Evolutionary conservation across 2,113 vertebrate species (phyloP), one percentile per base, ranked within the genome.

Genomic region (Mixornis gularis): DNA sequence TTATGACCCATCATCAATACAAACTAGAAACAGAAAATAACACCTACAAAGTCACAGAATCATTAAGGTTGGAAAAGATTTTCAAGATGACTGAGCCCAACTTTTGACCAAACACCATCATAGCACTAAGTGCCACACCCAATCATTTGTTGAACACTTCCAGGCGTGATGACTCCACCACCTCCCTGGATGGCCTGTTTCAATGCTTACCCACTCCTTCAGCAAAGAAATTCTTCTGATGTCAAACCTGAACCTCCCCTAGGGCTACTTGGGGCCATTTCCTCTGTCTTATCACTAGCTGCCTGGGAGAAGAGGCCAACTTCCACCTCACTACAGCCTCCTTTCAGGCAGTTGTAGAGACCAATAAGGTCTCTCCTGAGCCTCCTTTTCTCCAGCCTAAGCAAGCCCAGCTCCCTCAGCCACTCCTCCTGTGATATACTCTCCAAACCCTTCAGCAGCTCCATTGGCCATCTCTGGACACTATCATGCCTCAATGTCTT

Each of bases 151-250:
- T 48, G 38, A 36, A 13, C 40, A 16, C 9, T 68, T 74, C 9
- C 17, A 41, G 0, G 1, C 4, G 18, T 1, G 6, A 9, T 30
- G 25, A 32, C 14, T 48, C 30, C 21, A 32, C 17, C 20, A 22
- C 8, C 60, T 48, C 34, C 46, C 17, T 59, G 32, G 19, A 22
- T 18, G 36, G 15, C 13, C n/a, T 26, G 4, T 62, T 68, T 38
- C 46, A 68, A 32, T 9, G 30, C 21, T 60, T 53, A 74, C 36
- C 4, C 25, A 81, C 38, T 17, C 6, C 40, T 53, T 22, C n/a
- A 30, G 34, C 13, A 40, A 41, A 48, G 20, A 81, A 68, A 68
- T 30, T 41, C 14, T 30, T 81, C 40, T 0, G 0, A 4, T 7
- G 7, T 53, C 62, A 40, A 32, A 13, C 5, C 5, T 60, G 53